A percentile compares a stretch with the other conserved stretches of the same genome.
phyloP scores from a whole-genome alignment of 2,113 vertebrate species.

The Prietella phreatophila region DNA sequence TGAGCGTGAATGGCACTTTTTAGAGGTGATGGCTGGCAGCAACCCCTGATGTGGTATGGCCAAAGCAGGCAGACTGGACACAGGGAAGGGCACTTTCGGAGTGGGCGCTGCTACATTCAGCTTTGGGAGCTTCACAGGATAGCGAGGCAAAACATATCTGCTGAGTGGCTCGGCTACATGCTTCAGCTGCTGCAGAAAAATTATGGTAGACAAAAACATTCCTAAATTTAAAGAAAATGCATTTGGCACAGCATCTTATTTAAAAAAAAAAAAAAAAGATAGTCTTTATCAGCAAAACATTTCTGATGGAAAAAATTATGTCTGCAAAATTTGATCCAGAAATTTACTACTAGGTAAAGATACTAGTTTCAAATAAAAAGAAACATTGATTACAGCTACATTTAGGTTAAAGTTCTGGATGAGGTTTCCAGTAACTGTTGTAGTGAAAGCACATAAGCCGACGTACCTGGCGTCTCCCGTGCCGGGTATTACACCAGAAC shows the following conservation, averaged over 20 bases:
- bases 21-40: conserved; percentile 65
- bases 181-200: conserved; percentile 67
- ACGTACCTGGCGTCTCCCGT: conserved; percentile 72
- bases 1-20: conserved; percentile 68
- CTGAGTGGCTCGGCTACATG: conserved; percentile 59
- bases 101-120: conserved; percentile 64
- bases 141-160: conserved; percentile 52
- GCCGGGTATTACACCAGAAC: conserved; percentile 67
- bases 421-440: neutral
- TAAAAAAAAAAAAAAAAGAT: neutral
- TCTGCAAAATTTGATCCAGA: neutral
- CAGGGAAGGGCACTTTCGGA: conserved; percentile 63
- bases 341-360: neutral
- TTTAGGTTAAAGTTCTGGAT: neutral
- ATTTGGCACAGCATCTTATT: neutral
- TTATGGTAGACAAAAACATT: conserved; percentile 25
- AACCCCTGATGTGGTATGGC: conserved; percentile 57
- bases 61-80: conserved; percentile 59
- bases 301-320: neutral
- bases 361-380: neutral
- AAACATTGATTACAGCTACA: neutral
- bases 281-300: neutral
- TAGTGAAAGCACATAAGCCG: neutral
- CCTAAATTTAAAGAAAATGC: neutral
- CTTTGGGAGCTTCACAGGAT: conserved; percentile 70